These are phyloP conservation scores for Pocillopora damicornis DNA, from an alignment of 64 coral and sea anemone species.

Conservation along the genomic window DNA sequence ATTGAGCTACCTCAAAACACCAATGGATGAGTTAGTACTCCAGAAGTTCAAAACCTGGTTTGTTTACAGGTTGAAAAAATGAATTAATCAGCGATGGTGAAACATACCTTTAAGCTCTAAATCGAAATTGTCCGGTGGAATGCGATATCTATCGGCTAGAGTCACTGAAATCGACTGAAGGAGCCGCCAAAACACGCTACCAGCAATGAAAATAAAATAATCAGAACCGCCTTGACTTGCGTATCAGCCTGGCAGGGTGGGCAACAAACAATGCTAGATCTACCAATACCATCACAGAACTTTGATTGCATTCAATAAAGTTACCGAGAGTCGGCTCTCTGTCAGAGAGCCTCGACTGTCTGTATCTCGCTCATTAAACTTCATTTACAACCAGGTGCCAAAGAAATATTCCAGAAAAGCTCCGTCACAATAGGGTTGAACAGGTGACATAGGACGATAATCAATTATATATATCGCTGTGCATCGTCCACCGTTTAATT, in stretches of 20 bases:
- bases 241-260: neutral
- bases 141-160: neutral
- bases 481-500: neutral
- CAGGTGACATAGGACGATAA: constrained; percentile 8
- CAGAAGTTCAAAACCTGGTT: neutral
- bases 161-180: neutral
- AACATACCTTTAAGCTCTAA: neutral
- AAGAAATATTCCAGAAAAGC: constrained; percentile 8
- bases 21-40: neutral
- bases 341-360: neutral
- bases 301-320: neutral
- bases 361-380: neutral
- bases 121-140: neutral
- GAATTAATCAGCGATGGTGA: neutral
- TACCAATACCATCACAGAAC: neutral
- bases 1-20: neutral
- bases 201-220: constrained; percentile 5
- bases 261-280: neutral
- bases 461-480: neutral
- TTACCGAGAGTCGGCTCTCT: neutral
- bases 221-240: neutral
- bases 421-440: neutral
- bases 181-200: neutral
- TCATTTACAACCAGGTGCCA: neutral
- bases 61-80: neutral